These are phyloP conservation scores for Noturus placidus DNA, from an alignment of 2,113 vertebrate species.

Conservation along the genomic window DNA sequence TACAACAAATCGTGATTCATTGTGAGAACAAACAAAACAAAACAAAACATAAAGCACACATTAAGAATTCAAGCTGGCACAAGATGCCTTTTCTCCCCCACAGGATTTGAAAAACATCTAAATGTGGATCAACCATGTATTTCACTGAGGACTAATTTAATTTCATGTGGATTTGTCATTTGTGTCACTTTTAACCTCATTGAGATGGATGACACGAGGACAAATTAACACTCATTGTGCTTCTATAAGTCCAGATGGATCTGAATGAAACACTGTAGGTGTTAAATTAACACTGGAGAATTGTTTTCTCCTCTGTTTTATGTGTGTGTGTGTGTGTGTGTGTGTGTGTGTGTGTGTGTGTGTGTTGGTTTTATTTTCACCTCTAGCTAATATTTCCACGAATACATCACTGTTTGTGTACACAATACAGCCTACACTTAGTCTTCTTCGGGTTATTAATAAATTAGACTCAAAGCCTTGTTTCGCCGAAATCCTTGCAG, in stretches of 20 bases:
- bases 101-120: neutral
- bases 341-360: neutral
- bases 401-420: neutral
- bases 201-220: conserved; percentile 6
- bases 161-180: neutral
- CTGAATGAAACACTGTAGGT: neutral
- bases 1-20: conserved; percentile 56
- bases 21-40: conserved; percentile 37
- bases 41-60: conserved; percentile 29
- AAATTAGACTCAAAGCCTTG: neutral
- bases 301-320: neutral
- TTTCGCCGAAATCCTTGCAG: neutral
- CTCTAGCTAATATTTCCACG: neutral
- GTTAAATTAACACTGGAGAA: conserved; percentile 14
- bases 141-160: neutral
- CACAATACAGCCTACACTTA: neutral
- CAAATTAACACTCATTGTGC: conserved; percentile 18
- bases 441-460: no score
- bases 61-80: neutral
- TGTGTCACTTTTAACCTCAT: conserved; percentile 11
- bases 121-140: neutral
- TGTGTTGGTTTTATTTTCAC: neutral
- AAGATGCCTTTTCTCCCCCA: no score
- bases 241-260: conserved; percentile 16
- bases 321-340: neutral